These are phyloP conservation scores for Chloroceryle amazona DNA, from an alignment of 2,797 vertebrate species.

Conservation along the genomic window DNA sequence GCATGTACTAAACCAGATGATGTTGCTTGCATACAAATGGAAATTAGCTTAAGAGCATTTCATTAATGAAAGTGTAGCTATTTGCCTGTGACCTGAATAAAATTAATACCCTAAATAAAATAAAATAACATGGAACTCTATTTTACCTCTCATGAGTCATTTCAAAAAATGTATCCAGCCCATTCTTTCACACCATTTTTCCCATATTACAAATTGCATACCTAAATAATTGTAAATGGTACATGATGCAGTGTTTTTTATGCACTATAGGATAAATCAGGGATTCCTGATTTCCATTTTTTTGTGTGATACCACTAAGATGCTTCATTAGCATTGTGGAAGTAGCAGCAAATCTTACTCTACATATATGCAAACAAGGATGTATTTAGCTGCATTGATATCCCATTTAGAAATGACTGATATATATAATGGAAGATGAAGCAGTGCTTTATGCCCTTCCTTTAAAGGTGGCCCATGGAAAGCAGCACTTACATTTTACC, in stretches of 20 bases:
- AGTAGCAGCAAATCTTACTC: slow-evolving; percentile 13
- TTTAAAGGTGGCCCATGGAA: neutral
- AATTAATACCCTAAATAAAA: slow-evolving; percentile 77
- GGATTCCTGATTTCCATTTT: neutral
- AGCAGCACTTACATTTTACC: neutral
- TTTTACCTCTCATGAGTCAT: slow-evolving; percentile 14
- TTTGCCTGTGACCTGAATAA: slow-evolving; percentile 67
- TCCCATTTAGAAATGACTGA: neutral
- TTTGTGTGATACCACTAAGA: neutral
- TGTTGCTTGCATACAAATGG: slow-evolving; percentile 82
- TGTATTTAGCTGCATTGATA: slow-evolving; percentile 26
- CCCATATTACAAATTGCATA: slow-evolving; percentile 6
- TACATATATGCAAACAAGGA: neutral
- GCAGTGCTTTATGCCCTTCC: slow-evolving; percentile 73
- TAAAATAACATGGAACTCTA: slow-evolving; percentile 49
- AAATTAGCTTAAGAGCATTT: slow-evolving; percentile 81
- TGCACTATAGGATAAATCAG: neutral
- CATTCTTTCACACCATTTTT: slow-evolving; percentile 7
- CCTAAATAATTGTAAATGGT: slow-evolving; percentile 5
- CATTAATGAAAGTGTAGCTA: slow-evolving; percentile 76
- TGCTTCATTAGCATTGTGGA: neutral
- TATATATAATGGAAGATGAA: slow-evolving; percentile 67
- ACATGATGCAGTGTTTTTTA: neutral
- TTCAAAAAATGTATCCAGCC: slow-evolving; percentile 50
- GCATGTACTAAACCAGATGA: slow-evolving; percentile 67